Conservation (phyloP, 2,113 vertebrate species). For the Nibea coibor region DNA sequence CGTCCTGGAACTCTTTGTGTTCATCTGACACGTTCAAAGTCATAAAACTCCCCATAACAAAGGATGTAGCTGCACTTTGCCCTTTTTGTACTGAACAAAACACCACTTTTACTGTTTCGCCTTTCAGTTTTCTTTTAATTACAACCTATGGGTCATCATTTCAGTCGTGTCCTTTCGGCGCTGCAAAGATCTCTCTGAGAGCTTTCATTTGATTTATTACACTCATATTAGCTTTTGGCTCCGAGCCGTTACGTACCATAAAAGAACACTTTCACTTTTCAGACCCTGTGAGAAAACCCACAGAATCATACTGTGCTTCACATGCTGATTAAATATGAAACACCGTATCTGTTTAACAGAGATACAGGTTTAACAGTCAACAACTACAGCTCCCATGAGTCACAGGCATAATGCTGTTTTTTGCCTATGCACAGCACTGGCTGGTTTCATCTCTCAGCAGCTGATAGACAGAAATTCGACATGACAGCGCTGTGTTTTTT, state of each 20-base stretch:
- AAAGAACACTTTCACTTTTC: background rate
- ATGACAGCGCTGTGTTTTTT: constrained; percentile 13
- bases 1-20: no score
- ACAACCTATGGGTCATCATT: no score
- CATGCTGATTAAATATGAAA: background rate
- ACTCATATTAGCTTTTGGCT: no score
- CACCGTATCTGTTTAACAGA: background rate
- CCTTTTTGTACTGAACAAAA: no score
- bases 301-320: background rate
- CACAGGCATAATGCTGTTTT: background rate
- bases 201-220: no score
- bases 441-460: constrained; percentile 23
- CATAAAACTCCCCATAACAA: no score
- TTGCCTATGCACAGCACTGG: background rate
- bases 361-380: background rate
- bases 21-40: no score
- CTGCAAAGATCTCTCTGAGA: no score
- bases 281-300: background rate
- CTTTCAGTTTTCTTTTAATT: no score
- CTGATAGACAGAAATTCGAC: constrained; percentile 25
- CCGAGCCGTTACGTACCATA: background rate
- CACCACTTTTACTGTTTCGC: no score
- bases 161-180: no score
- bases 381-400: constrained; percentile 28
- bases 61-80: no score